Conservation (phyloP, 2,113 vertebrate species). For the Xyliphius kryptos region DNA sequence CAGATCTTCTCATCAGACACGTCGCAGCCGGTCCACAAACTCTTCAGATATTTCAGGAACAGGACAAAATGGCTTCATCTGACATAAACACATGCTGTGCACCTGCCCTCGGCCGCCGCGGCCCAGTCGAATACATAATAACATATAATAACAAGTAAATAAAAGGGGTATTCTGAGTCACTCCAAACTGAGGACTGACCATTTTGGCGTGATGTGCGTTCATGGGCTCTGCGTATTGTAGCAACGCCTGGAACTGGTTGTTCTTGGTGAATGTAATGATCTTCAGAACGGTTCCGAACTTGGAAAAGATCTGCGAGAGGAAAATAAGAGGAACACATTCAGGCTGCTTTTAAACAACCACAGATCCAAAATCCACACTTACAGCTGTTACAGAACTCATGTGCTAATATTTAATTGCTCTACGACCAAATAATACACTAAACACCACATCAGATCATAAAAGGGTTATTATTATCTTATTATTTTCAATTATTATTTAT, state of each 20-base stretch:
- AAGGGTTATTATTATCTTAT: no score
- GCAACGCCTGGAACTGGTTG: slow-evolving; percentile 74
- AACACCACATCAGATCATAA: no score
- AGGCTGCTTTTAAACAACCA: background rate
- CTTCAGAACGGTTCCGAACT: slow-evolving; percentile 75
- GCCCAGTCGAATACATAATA: background rate
- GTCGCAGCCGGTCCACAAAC: no score
- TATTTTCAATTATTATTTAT: no score
- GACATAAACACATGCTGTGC: background rate
- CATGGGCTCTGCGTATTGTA: slow-evolving; percentile 71
- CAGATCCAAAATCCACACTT: background rate
- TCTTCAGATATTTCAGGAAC: background rate
- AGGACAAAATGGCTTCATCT: background rate
- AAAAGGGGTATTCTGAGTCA: background rate
- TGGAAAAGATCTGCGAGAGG: slow-evolving; percentile 71
- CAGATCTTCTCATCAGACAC: no score
- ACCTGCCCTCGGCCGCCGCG: background rate
- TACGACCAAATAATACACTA: no score
- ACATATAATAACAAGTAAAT: background rate
- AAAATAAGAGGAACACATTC: slow-evolving; percentile 7
- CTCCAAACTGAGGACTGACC: slow-evolving; percentile 58
- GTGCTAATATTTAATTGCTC: no score
- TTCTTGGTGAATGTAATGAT: slow-evolving; percentile 79
- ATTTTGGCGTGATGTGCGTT: slow-evolving; percentile 75
- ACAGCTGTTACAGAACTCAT: background rate